Conservation (phyloP, 1,140 invertebrate genomes). For the Lasioglossum baleicum region DNA sequence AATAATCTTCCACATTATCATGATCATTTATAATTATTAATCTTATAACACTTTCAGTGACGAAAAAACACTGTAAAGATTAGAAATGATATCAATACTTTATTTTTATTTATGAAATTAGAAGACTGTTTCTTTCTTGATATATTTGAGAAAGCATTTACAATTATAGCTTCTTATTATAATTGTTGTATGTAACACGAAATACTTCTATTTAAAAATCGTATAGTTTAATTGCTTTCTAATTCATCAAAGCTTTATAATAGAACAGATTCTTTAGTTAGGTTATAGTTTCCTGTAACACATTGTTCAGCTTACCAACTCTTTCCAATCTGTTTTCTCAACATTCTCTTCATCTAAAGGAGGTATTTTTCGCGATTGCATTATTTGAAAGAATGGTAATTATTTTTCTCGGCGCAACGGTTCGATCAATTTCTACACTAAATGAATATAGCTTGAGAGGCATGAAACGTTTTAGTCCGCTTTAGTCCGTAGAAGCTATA, state of each 20-base stretch:
- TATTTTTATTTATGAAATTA: neutral
- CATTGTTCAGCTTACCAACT: conserved; percentile 79
- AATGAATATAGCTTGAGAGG: too few species aligned
- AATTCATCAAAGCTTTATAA: neutral
- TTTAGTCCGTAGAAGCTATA: too few species aligned
- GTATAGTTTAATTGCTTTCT: neutral
- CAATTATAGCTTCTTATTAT: neutral
- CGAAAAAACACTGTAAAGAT: neutral
- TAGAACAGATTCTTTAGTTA: neutral
- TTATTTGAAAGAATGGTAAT: too few species aligned
- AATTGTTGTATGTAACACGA: neutral
- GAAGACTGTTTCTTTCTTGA: neutral
- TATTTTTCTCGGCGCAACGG: too few species aligned
- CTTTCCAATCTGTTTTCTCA: conserved; percentile 81
- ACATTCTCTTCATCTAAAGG: conserved; percentile 69
- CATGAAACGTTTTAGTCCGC: too few species aligned
- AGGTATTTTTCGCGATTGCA: too few species aligned
- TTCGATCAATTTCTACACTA: too few species aligned
- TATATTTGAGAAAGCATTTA: neutral
- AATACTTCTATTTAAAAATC: neutral
- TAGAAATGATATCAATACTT: neutral
- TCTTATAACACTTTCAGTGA: too few species aligned
- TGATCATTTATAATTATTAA: neutral
- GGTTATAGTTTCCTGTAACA: conserved; percentile 11
- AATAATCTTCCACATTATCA: neutral